phyloP scores from a whole-genome alignment of 2,113 vertebrate species.

The Pelecanoides urinatrix region DNA sequence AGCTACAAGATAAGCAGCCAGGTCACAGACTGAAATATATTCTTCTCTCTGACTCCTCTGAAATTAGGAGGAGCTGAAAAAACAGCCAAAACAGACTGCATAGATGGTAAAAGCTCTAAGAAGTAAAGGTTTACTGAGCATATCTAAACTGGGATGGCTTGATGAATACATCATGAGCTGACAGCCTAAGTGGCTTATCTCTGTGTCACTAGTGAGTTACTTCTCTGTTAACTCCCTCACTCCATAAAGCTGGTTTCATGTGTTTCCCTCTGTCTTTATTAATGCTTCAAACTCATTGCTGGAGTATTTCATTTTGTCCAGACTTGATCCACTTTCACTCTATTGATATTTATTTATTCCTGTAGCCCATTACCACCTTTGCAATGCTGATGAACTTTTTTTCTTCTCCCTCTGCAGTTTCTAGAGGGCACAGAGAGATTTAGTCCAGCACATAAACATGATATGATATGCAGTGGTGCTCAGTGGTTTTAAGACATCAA shows the following conservation, averaged over 20 bases:
- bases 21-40: background rate
- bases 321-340: background rate
- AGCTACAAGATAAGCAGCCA: background rate
- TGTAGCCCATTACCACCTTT: background rate
- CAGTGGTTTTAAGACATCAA: background rate
- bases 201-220: background rate
- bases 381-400: background rate
- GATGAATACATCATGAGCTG: background rate
- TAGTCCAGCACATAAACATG: background rate
- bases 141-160: background rate
- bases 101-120: background rate
- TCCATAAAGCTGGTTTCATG: background rate
- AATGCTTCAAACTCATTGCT: background rate
- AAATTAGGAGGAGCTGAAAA: background rate
- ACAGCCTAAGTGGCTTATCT: conserved; percentile 1
- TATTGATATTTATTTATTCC: background rate
- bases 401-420: background rate
- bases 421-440: background rate
- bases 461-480: background rate
- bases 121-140: conserved; percentile 1
- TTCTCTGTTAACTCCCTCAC: background rate
- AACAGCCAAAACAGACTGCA: background rate
- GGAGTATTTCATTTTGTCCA: background rate
- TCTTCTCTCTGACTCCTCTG: background rate
- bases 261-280: background rate